phyloP scores from a whole-genome alignment of 23 tunicate species.

The Diplosoma virens region DNA sequence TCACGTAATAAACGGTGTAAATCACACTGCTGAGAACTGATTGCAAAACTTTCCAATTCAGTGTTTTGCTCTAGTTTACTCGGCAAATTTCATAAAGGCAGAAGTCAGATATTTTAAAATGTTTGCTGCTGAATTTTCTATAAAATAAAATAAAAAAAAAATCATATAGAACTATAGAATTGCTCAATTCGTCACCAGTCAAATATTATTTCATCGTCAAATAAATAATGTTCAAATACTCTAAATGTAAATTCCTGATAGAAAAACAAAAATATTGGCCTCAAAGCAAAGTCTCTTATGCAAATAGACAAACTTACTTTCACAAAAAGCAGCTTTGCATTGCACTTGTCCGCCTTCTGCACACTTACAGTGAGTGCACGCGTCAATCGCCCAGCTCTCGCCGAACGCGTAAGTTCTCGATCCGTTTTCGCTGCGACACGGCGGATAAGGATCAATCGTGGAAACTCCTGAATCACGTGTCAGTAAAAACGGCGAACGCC shows the following conservation, averaged over 20 bases:
- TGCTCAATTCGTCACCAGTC: too few relatives aligned
- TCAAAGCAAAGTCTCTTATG: too few relatives aligned
- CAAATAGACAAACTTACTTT: slow-evolving; percentile 39
- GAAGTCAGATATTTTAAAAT: too few relatives aligned
- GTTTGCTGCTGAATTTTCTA: too few relatives aligned
- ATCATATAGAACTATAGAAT: too few relatives aligned
- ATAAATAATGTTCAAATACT: too few relatives aligned
- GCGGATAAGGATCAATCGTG: slow-evolving; percentile 13
- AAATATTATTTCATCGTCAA: too few relatives aligned
- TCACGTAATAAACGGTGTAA: too few relatives aligned
- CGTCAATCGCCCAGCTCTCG: slow-evolving; percentile 65
- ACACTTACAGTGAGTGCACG: slow-evolving; percentile 63
- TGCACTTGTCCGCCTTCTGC: slow-evolving; percentile 43
- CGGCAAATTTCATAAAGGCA: background rate
- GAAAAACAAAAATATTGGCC: too few relatives aligned
- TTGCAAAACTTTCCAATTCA: background rate
- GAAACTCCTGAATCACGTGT: background rate
- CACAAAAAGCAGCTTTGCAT: slow-evolving; percentile 65
- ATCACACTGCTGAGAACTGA: too few relatives aligned
- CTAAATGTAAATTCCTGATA: too few relatives aligned
- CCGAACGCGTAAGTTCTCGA: slow-evolving; percentile 36
- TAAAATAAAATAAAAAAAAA: too few relatives aligned
- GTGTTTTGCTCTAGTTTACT: background rate
- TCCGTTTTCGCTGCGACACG: slow-evolving; percentile 39
- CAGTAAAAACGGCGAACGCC: background rate